phyloP scores from a whole-genome alignment of 2,888 invertebrate species.

The Cephalotes varians region DNA sequence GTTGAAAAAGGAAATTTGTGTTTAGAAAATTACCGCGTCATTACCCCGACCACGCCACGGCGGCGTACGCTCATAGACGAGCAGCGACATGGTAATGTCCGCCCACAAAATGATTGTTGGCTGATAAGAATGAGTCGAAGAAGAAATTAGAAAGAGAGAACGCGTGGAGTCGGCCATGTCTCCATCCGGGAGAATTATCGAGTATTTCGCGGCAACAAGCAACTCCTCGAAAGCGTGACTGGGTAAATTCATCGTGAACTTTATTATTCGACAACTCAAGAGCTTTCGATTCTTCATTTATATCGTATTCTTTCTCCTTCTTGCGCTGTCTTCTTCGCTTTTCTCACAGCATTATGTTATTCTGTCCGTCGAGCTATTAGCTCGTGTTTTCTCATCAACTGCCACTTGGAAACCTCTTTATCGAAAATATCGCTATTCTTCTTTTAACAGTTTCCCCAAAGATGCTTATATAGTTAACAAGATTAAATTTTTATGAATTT shows the following conservation, averaged over 20 bases:
- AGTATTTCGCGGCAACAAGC: constrained; percentile 72
- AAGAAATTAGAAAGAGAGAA: constrained; percentile 68
- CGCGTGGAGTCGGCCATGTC: constrained; percentile 24
- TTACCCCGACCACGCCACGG: constrained; percentile 70
- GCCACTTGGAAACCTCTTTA: constrained; percentile 26
- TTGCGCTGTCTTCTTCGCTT: not conserved
- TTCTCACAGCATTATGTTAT: constrained; percentile 30
- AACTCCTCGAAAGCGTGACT: constrained; percentile 73
- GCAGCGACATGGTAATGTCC: constrained; percentile 69
- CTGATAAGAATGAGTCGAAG: constrained; percentile 72
- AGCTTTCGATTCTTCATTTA: constrained; percentile 68
- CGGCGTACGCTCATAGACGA: constrained; percentile 45
- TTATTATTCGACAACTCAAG: constrained; percentile 69
- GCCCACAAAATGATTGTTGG: constrained; percentile 62
- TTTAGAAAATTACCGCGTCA: constrained; percentile 84
- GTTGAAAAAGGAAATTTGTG: constrained; percentile 81
- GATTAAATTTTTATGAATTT: constrained; percentile 18
- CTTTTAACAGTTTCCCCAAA: constrained; percentile 1
- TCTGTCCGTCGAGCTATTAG: constrained; percentile 45
- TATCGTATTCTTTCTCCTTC: constrained; percentile 47
- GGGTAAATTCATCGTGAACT: constrained; percentile 71
- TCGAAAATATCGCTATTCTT: constrained; percentile 8
- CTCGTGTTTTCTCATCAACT: constrained; percentile 39
- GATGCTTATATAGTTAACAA: constrained; percentile 26
- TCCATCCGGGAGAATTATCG: constrained; percentile 67